These are phyloP conservation scores for Anisognathus igniventris DNA, from an alignment of 2,797 vertebrate species.

Conservation along the genomic window DNA sequence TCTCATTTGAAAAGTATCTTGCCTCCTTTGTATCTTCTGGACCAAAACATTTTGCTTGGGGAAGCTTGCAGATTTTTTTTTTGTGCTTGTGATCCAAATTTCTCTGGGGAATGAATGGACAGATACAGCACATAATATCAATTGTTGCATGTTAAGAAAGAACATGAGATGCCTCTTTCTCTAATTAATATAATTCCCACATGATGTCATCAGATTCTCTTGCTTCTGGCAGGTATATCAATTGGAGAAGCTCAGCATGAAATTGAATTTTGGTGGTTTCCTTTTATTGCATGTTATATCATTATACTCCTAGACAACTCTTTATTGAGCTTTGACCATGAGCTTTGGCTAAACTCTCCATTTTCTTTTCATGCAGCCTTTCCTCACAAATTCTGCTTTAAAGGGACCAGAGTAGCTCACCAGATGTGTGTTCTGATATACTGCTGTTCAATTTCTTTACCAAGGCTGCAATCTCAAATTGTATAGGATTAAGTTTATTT, in stretches of 20 bases:
- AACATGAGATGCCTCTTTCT: not conserved
- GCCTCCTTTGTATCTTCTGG: not conserved
- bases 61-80: not conserved
- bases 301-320: not conserved
- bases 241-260: not conserved
- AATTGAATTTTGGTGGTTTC: slow-evolving; percentile 25
- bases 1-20: not conserved
- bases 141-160: not conserved
- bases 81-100: not conserved
- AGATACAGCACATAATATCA: not conserved
- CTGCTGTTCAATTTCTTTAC: not conserved
- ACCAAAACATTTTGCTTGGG: not conserved
- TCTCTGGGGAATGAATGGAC: not conserved
- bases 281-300: slow-evolving; percentile 17
- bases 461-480: not conserved
- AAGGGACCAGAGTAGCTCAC: not conserved
- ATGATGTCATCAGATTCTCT: not conserved
- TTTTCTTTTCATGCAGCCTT: not conserved
- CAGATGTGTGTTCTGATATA: not conserved
- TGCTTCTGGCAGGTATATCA: not conserved
- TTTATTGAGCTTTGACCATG: not conserved
- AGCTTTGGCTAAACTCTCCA: not conserved
- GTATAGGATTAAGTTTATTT: not conserved
- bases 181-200: not conserved
- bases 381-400: not conserved